Evolutionary conservation across 1,140 invertebrate genomes (phyloP).

Genomic region (Caenorhabditis tropicalis): DNA sequence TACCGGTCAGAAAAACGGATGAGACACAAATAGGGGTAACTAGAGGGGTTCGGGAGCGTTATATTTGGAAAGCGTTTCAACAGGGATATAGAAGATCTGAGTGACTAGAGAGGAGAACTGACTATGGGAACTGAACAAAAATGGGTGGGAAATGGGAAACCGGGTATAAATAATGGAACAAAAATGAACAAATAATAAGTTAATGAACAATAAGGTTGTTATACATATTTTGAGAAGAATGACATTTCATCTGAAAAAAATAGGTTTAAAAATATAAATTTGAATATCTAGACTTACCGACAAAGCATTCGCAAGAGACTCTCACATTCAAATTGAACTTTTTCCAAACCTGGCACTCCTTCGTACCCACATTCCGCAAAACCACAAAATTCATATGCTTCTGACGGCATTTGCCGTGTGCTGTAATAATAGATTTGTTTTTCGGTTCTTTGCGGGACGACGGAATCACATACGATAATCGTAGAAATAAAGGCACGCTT

Average conservation of each 20-base stretch:
- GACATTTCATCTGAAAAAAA: slow-evolving; percentile 70
- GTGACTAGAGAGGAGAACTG: slow-evolving; percentile 35
- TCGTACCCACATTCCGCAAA: slow-evolving; percentile 69
- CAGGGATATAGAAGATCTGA: neutral
- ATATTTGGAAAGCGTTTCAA: slow-evolving; percentile 24
- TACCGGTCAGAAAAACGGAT: neutral
- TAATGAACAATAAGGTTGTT: neutral
- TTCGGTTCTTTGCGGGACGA: neutral
- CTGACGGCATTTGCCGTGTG: slow-evolving; percentile 72
- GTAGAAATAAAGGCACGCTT: slow-evolving; percentile 72
- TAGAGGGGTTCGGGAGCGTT: neutral
- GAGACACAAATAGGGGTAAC: neutral
- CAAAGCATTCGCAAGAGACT: slow-evolving; percentile 72
- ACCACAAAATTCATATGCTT: slow-evolving; percentile 72
- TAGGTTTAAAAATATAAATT: neutral
- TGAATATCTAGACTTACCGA: slow-evolving; percentile 58
- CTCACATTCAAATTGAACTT: slow-evolving; percentile 72
- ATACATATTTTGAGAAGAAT: slow-evolving; percentile 72
- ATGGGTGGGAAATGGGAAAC: neutral
- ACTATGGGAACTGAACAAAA: neutral
- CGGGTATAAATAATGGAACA: neutral
- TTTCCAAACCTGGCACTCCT: slow-evolving; percentile 70
- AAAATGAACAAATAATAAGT: neutral
- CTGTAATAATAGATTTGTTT: slow-evolving; percentile 58
- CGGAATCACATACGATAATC: slow-evolving; percentile 66